Evolutionary conservation across 2,888 invertebrate species (phyloP).

Genomic region (Phasia obesa): DNA sequence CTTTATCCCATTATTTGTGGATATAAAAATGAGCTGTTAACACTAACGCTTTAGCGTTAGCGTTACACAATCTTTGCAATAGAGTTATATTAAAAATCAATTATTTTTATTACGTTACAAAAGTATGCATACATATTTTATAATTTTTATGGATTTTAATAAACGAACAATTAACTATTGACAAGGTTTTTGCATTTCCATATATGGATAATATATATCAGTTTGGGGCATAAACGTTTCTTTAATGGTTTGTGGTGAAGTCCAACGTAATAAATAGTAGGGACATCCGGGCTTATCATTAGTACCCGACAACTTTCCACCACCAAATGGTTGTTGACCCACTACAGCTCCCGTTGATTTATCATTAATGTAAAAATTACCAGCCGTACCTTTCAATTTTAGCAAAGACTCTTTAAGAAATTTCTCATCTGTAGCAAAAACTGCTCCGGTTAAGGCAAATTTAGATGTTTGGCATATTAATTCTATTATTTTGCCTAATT

Average conservation of each 20-base stretch:
- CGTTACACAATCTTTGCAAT: too few relatives aligned
- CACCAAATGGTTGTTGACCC: constrained; percentile 99
- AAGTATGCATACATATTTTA: background rate
- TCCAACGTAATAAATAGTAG: constrained; percentile 94
- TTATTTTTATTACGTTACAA: background rate
- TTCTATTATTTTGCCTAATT: constrained; percentile 86
- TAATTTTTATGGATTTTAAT: background rate
- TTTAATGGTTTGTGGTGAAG: constrained; percentile 95
- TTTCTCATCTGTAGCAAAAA: constrained; percentile 91
- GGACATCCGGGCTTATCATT: constrained; percentile 99
- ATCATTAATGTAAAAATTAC: constrained; percentile 98
- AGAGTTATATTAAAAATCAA: background rate
- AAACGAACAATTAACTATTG: background rate
- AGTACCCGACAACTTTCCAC: constrained; percentile 96
- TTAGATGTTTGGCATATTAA: constrained; percentile 90
- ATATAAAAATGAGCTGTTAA: too few relatives aligned
- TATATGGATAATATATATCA: constrained; percentile 93
- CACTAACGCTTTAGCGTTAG: too few relatives aligned
- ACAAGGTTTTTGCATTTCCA: constrained; percentile 9
- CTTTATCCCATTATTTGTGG: too few relatives aligned
- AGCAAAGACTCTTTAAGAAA: constrained; percentile 90
- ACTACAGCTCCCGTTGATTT: constrained; percentile 99
- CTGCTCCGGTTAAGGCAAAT: constrained; percentile 96
- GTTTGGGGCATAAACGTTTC: constrained; percentile 92
- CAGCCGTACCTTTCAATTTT: constrained; percentile 92